A percentile compares a stretch with the other conserved stretches of the same genome.
phyloP scores from a whole-genome alignment of 2,113 vertebrate species.

The Amblyopsis rosae region DNA sequence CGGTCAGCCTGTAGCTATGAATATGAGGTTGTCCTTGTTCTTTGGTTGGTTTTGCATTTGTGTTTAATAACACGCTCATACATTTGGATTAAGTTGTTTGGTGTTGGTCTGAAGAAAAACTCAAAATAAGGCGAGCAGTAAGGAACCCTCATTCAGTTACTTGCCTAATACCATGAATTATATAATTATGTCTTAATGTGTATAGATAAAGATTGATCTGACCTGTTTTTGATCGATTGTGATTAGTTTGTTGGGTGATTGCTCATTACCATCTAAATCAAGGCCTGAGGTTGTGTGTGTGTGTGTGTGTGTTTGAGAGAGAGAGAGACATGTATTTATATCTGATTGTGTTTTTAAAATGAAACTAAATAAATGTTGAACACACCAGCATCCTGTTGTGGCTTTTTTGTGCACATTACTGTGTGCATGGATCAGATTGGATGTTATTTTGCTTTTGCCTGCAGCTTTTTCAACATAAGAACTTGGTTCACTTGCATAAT shows the following conservation, averaged over 20 bases:
- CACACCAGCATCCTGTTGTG: slow-evolving; percentile 36
- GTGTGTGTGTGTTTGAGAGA: slow-evolving; percentile 12
- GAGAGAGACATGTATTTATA: slow-evolving; percentile 75
- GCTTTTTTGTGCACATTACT: neutral
- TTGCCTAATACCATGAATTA: too few species aligned
- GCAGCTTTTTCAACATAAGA: neutral
- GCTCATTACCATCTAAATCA: slow-evolving; percentile 4
- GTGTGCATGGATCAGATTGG: neutral
- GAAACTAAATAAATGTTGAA: slow-evolving; percentile 71
- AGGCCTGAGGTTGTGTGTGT: slow-evolving; percentile 21
- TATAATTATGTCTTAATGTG: too few species aligned
- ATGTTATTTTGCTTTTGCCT: neutral
- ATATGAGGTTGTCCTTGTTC: too few species aligned
- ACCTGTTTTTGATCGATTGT: slow-evolving; percentile 13
- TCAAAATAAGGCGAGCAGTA: too few species aligned
- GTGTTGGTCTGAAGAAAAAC: too few species aligned
- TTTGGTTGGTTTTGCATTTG: too few species aligned
- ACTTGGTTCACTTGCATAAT: neutral
- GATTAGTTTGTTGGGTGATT: slow-evolving; percentile 2
- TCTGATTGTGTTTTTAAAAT: slow-evolving; percentile 77
- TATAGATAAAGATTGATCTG: neutral
- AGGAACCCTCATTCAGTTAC: too few species aligned
- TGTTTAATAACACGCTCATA: too few species aligned
- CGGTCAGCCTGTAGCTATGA: too few species aligned
- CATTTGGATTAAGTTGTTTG: too few species aligned